These are phyloP conservation scores for Caenorhabditis sp. DNA, from an alignment of 2,888 invertebrate genomes.

Conservation along the genomic window DNA sequence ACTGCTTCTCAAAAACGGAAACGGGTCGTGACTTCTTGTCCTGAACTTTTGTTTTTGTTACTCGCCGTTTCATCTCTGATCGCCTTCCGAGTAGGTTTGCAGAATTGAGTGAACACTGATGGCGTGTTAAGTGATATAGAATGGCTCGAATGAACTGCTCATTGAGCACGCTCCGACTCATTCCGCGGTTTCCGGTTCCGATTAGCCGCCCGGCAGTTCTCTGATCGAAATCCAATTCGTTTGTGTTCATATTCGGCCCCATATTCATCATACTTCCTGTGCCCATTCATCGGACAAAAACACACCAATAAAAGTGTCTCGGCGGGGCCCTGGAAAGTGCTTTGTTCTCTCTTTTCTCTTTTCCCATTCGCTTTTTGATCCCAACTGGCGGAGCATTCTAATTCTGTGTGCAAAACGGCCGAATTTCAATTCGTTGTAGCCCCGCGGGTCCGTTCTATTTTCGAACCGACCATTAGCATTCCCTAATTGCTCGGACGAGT, in stretches of 20 bases:
- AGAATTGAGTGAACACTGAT: no score
- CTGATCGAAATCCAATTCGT: slow-evolving; percentile 12
- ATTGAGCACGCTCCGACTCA: no score
- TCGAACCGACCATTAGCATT: slow-evolving; percentile 32
- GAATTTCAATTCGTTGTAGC: slow-evolving; percentile 6
- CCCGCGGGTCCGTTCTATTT: slow-evolving; percentile 13
- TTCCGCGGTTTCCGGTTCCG: slow-evolving; percentile 4
- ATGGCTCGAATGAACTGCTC: background rate
- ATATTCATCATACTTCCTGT: slow-evolving; percentile 1
- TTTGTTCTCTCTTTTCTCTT: background rate
- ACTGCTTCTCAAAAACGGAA: no score
- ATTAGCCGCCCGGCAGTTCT: background rate
- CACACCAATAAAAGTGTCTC: slow-evolving; percentile 9
- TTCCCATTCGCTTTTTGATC: background rate
- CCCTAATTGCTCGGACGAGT: slow-evolving; percentile 28
- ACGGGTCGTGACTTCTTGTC: no score
- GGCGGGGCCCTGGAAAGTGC: slow-evolving; percentile 1
- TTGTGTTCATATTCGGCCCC: no score
- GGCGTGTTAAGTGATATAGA: no score
- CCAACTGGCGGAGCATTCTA: background rate
- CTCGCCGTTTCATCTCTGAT: no score
- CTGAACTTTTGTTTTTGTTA: no score
- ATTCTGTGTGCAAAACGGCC: slow-evolving; percentile 10
- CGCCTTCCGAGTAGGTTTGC: no score
- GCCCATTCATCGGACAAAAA: background rate